Evolutionary conservation across 2,888 invertebrate species (phyloP).

Genomic region (Himalopsyche kuldschensis): DNA sequence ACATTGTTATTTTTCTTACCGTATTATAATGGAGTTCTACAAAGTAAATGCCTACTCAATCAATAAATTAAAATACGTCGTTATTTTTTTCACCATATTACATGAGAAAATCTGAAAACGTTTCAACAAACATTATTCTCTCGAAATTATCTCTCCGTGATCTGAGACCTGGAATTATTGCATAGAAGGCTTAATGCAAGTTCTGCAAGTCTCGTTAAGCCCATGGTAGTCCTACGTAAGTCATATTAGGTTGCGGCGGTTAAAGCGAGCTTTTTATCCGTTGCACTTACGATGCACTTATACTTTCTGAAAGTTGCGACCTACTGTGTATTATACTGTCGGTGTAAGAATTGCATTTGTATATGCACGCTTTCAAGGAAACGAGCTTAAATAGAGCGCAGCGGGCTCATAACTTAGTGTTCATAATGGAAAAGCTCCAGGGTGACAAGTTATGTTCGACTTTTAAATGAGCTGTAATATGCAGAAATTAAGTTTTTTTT

Average conservation of each 20-base stretch:
- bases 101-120: no score
- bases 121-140: not conserved
- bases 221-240: slow-evolving; percentile 10
- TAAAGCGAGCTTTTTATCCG: slow-evolving; percentile 34
- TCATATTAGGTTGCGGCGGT: slow-evolving; percentile 22
- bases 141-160: not conserved
- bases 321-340: not conserved
- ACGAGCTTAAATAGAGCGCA: slow-evolving; percentile 10
- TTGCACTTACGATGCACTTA: slow-evolving; percentile 17
- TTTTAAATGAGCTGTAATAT: not conserved
- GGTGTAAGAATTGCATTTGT: slow-evolving; percentile 16
- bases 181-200: slow-evolving; percentile 23
- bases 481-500: not conserved
- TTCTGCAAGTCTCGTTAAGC: slow-evolving; percentile 18
- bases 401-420: not conserved
- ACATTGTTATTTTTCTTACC: no score
- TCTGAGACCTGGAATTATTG: slow-evolving; percentile 24
- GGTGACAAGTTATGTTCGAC: slow-evolving; percentile 5
- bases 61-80: no score
- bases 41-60: no score
- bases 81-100: no score
- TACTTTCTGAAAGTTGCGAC: not conserved
- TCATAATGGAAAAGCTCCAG: slow-evolving; percentile 8
- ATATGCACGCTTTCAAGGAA: slow-evolving; percentile 10
- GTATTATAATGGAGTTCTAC: no score